A percentile compares a stretch with the other conserved stretches of the same genome.
Evolutionary conservation across 2,113 vertebrate genomes (phyloP).

Genomic region (Tichodroma muraria): DNA sequence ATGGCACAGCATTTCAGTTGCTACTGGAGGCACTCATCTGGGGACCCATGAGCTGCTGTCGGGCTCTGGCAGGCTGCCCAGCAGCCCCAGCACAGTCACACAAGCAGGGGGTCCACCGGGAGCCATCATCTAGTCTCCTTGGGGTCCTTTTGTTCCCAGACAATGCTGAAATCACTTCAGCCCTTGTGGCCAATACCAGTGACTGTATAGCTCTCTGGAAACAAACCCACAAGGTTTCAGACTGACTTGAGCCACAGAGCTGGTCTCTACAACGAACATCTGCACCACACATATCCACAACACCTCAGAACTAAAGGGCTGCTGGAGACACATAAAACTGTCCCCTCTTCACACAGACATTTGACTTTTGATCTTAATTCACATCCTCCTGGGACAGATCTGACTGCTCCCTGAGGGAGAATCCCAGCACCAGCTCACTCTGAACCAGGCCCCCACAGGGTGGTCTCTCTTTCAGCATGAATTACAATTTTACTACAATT

Average conservation of each 20-base stretch:
- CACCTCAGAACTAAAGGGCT: not conserved
- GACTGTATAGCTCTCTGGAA: not conserved
- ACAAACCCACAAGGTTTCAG: not conserved
- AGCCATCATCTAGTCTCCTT: not conserved
- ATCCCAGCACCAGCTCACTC: not conserved
- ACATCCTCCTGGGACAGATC: not conserved
- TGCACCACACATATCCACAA: not conserved
- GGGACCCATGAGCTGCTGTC: not conserved
- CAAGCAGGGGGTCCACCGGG: not conserved
- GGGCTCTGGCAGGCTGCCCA: not conserved
- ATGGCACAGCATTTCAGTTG: not conserved
- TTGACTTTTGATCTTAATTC: not conserved
- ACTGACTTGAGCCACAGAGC: not conserved
- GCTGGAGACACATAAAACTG: not conserved
- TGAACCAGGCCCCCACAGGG: rapidly evolving
- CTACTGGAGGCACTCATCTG: too few species aligned
- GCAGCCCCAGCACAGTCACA: not conserved
- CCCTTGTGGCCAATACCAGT: not conserved
- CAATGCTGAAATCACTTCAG: not conserved
- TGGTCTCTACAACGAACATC: not conserved
- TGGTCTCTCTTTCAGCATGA: not conserved
- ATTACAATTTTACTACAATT: not conserved
- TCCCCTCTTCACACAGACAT: not conserved
- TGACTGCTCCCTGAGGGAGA: not conserved
- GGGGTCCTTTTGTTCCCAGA: not conserved